These are phyloP conservation scores for Helarctos malayanus DNA, from an alignment of 2,797 vertebrate genomes.

Conservation along the genomic window DNA sequence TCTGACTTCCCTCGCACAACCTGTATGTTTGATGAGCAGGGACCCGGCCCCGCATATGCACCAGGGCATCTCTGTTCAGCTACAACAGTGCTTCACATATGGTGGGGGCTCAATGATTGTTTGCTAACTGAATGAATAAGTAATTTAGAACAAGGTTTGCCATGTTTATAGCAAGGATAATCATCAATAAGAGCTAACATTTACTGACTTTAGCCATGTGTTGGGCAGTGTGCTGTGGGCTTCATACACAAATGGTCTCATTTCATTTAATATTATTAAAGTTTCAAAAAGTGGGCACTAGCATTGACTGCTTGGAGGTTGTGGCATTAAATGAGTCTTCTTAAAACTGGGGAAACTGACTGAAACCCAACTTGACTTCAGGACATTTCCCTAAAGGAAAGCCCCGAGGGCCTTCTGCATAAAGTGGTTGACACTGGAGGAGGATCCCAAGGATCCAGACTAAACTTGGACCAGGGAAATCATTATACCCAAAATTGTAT, in stretches of 20 bases:
- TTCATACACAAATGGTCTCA: not conserved
- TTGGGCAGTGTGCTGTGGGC: not conserved
- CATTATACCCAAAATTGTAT: not conserved
- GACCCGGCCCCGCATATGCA: not conserved
- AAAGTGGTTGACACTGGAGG: not conserved
- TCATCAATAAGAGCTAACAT: not conserved
- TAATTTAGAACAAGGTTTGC: not conserved
- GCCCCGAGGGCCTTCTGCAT: not conserved
- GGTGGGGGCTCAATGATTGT: not conserved
- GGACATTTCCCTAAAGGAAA: not conserved
- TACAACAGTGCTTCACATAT: not conserved
- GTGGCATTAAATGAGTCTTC: not conserved
- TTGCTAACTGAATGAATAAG: not conserved
- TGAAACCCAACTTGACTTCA: not conserved
- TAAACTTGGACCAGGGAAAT: not conserved
- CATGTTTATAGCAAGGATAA: not conserved
- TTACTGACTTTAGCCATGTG: not conserved
- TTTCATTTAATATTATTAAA: constrained; percentile 47
- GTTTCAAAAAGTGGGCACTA: constrained; percentile 32
- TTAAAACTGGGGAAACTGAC: not conserved
- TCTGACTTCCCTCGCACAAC: not conserved
- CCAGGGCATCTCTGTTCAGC: not conserved
- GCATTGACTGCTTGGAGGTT: not conserved
- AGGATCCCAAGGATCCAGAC: not conserved
- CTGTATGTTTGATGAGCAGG: not conserved